phyloP scores from a whole-genome alignment of 2,113 vertebrate species.

The Neopipo cinnamomea region DNA sequence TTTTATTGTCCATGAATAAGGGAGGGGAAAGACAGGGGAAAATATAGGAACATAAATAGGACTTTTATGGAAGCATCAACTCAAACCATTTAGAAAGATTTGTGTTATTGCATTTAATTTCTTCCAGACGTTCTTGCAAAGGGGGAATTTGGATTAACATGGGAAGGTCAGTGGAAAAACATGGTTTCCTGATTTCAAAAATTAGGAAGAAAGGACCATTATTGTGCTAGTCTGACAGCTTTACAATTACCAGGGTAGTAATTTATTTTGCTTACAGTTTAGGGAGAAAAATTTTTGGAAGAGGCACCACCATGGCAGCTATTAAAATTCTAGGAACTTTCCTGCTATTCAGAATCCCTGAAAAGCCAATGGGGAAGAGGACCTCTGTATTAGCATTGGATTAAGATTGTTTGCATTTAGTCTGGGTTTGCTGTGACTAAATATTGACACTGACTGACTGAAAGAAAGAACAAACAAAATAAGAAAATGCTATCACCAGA shows the following conservation, averaged over 20 bases:
- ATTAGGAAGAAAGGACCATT: background rate
- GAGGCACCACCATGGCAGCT: background rate
- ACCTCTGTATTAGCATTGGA: background rate
- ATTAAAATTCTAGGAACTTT: constrained; percentile 8
- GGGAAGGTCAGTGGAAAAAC: background rate
- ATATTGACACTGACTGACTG: background rate
- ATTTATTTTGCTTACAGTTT: background rate
- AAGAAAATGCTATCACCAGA: background rate
- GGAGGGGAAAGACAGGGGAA: background rate
- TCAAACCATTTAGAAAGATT: background rate
- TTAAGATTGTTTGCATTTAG: constrained; percentile 23
- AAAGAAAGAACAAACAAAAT: background rate
- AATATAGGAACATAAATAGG: background rate
- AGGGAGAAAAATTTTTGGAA: background rate
- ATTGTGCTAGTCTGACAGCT: background rate
- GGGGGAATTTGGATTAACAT: background rate
- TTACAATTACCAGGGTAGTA: background rate
- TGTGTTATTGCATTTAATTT: constrained; percentile 34
- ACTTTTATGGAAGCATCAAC: constrained; percentile 5
- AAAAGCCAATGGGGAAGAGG: background rate
- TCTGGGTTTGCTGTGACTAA: background rate
- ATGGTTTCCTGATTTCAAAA: background rate
- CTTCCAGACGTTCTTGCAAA: constrained; percentile 32
- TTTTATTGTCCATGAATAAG: background rate
- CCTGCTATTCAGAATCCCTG: background rate